Percentiles rank a stretch among this genome's conserved stretches.
Conservation (phyloP, 2,888 invertebrate species). For the Achlya flavicornis region DNA sequence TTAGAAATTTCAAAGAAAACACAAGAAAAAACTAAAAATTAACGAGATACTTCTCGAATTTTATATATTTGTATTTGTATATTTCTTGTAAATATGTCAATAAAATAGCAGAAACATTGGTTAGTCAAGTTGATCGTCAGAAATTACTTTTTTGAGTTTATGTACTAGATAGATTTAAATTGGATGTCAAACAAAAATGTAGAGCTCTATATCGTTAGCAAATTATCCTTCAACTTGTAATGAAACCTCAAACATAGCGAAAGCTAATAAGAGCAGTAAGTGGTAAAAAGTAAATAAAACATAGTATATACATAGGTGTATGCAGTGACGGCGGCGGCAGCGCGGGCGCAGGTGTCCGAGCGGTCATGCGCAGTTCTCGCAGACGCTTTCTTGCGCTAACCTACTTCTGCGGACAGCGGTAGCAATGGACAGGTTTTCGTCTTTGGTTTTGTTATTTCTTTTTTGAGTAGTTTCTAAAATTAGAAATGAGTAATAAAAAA, state of each 20-base stretch:
- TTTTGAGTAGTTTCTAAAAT: background rate
- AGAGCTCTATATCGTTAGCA: background rate
- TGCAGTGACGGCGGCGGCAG: background rate
- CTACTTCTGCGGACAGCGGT: slow-evolving; percentile 59
- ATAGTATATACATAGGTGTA: background rate
- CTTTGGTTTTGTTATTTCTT: slow-evolving; percentile 19
- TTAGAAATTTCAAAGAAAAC: no score
- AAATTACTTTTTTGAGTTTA: no score
- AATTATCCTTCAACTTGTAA: background rate
- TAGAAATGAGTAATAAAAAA: background rate
- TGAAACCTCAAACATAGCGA: background rate
- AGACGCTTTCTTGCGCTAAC: slow-evolving; percentile 76
- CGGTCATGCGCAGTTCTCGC: slow-evolving; percentile 37
- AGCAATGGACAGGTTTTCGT: slow-evolving; percentile 39
- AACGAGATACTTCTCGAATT: no score
- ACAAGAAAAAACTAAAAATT: no score
- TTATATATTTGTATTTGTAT: no score
- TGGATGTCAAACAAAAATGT: background rate
- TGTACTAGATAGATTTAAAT: no score
- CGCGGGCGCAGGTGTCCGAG: slow-evolving; percentile 39
- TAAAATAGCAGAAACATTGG: no score
- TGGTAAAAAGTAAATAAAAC: slow-evolving; percentile 4
- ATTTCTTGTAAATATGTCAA: no score
- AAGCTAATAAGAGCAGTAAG: background rate
- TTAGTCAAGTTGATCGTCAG: no score